Evolutionary conservation across 2,888 invertebrate genomes (phyloP).

Genomic region (Polyommatus iphigenia): DNA sequence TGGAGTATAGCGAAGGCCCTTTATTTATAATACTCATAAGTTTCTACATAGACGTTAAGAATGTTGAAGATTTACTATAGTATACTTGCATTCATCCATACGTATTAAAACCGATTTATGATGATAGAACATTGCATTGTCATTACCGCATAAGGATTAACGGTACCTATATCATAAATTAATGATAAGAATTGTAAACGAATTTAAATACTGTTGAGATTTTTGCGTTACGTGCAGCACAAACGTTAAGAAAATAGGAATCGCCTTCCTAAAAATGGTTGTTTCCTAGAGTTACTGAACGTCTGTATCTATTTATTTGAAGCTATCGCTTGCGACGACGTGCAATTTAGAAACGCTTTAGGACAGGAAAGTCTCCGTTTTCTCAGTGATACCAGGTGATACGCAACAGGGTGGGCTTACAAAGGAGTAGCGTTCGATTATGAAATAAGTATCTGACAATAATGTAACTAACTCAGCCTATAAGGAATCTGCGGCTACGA

Average conservation of each 20-base stretch:
- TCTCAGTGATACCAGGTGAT: constrained; percentile 59
- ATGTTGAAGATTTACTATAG: constrained; percentile 25
- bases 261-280: constrained; percentile 47
- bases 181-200: constrained; percentile 15
- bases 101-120: neutral
- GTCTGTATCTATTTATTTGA: constrained; percentile 36
- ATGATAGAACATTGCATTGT: neutral
- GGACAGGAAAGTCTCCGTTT: constrained; percentile 39
- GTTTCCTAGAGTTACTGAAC: constrained; percentile 37
- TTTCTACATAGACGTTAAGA: constrained; percentile 67
- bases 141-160: constrained; percentile 13
- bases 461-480: constrained; percentile 60
- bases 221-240: constrained; percentile 47
- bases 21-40: constrained; percentile 81
- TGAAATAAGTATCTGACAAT: constrained; percentile 76
- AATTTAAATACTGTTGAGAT: constrained; percentile 21
- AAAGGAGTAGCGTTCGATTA: constrained; percentile 52
- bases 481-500: constrained; percentile 37
- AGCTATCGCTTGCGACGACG: constrained; percentile 15
- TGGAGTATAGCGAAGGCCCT: constrained; percentile 65
- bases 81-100: constrained; percentile 19
- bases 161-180: constrained; percentile 12
- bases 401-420: constrained; percentile 60
- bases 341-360: constrained; percentile 15
- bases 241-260: constrained; percentile 45